A percentile compares a stretch with the other conserved stretches of the same genome.
phyloP scores from a whole-genome alignment of 2,113 vertebrate species.

The Sylvietta virens region DNA sequence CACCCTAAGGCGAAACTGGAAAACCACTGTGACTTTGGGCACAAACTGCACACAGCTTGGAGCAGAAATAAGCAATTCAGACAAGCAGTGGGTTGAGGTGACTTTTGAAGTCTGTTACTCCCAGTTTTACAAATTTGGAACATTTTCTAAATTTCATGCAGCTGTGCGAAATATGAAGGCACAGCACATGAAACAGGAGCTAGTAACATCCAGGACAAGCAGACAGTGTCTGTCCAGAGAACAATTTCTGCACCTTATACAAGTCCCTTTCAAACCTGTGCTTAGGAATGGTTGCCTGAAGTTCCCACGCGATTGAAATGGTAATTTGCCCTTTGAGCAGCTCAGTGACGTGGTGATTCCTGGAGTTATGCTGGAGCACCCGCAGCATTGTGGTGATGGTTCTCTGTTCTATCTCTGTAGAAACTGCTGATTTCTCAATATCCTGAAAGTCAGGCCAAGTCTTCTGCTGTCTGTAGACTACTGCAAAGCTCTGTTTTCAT shows the following conservation, averaged over 20 bases:
- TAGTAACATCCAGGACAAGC: not conserved
- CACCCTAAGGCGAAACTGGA: not conserved
- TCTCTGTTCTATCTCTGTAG: not conserved
- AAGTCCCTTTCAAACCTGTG: not conserved
- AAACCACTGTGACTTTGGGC: not conserved
- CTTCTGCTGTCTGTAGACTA: not conserved
- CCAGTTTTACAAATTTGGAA: not conserved
- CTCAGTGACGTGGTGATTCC: not conserved
- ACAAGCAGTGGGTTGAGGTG: not conserved
- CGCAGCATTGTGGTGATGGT: not conserved
- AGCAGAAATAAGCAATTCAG: not conserved
- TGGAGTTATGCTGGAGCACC: not conserved
- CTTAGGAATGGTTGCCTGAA: not conserved
- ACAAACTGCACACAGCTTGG: not conserved
- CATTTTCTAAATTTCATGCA: not conserved
- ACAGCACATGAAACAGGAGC: not conserved
- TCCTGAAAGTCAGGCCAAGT: not conserved
- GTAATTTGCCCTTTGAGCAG: not conserved
- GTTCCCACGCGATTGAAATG: rapidly evolving
- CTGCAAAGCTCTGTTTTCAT: not conserved
- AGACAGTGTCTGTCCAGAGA: not conserved
- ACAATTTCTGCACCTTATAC: not conserved
- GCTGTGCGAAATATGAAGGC: not conserved
- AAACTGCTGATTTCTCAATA: not conserved
- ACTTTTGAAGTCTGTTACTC: not conserved